Conservation (phyloP, 2,888 invertebrate genomes). For the Drosophila colorata region DNA sequence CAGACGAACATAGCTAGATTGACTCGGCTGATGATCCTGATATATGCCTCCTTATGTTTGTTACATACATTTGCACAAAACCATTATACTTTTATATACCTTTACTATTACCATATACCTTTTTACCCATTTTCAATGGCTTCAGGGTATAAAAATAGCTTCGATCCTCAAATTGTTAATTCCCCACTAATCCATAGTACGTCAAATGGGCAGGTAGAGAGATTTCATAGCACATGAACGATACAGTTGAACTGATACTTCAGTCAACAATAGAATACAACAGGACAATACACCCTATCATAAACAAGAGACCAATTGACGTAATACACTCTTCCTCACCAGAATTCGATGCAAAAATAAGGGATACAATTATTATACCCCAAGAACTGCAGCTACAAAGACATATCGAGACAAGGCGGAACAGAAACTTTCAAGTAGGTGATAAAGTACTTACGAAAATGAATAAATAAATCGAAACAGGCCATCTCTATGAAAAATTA, state of each 20-base stretch:
- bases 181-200: constrained; percentile 43
- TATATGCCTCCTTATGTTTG: no score
- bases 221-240: constrained; percentile 30
- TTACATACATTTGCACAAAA: no score
- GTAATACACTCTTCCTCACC: background rate
- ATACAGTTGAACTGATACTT: background rate
- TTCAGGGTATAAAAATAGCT: no score
- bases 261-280: background rate
- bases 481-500: no score
- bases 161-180: constrained; percentile 34
- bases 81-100: no score
- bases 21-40: no score
- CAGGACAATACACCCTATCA: background rate
- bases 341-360: background rate
- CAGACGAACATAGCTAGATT: no score
- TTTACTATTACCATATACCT: no score
- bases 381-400: background rate
- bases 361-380: background rate
- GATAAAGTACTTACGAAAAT: no score
- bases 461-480: no score
- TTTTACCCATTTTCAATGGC: no score
- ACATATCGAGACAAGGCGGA: background rate
- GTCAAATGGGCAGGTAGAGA: constrained; percentile 51
- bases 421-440: no score
- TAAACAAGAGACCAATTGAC: background rate